Base-by-base conservation (phyloP, 2,113 vertebrate species). In the Notechis scutatus region DNA sequence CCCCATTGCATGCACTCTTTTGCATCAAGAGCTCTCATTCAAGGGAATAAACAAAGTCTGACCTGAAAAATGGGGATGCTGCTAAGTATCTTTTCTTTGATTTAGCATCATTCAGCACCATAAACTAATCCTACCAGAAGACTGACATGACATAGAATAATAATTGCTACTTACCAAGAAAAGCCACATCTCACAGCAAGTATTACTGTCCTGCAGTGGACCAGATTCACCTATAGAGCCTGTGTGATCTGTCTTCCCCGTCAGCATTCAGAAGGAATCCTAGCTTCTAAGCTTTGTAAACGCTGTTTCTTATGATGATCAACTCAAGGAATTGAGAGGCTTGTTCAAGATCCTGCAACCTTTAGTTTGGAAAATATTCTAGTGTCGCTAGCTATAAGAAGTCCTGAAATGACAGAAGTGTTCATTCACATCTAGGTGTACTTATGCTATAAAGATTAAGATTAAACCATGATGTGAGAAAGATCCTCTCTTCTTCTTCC, bases 61-160 rank as follows among this genome's bases (percentile, higher is more conserved):
- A 54, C 50, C 47, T 47, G 26, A 50, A 39, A 87, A 11, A 11
- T n/a, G 14, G 24, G 20, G 45, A 87, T 34, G 26, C 45, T 21
- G 9, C 55, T 87, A 11, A n/a, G 23, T 11, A 11, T 4, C 4
- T 45, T 87, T n/a, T 21, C n/a, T 59, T 50, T 47, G 54, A 56
- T 29, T 45, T 45, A 56, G 34, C 34, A 11, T 34, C 26, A 74
- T 69, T 64, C 45, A 34, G n/a, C 85, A 90, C 91, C 14, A 92
- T 90, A 94, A 90, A 93, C 57, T 92, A 34, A n/a, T 90, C 34
- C 87, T 91, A 87, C 95, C 94, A 92, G 93, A 94, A 94, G 81
- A 93, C 81, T 81, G 26, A 94, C 26, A 26, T 59, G 2, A 6
- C 20, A 1, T 24, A 15, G 12, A 24, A 21, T 85, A 24, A n/a